Conservation (phyloP, 2,797 vertebrate species). For the Malurus leucopterus region DNA sequence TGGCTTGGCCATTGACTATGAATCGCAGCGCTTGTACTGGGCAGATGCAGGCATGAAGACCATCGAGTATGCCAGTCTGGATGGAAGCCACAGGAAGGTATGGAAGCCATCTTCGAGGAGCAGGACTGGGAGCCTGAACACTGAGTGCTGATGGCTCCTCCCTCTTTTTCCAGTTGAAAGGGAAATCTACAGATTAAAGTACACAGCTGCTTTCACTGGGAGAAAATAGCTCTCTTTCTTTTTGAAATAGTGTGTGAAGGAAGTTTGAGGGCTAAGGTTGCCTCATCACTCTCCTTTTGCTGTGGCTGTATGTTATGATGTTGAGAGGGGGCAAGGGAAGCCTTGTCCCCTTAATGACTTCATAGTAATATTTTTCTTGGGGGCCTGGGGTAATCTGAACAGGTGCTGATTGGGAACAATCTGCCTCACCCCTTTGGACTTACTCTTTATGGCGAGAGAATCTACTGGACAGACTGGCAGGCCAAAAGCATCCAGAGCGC, state of each 20-base stretch:
- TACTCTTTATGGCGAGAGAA: conserved; percentile 88
- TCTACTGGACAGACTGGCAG: conserved; percentile 99
- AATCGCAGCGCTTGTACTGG: conserved; percentile 91
- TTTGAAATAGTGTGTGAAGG: background rate
- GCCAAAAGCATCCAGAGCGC: conserved; percentile 97
- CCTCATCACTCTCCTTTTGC: background rate
- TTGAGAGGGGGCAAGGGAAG: background rate
- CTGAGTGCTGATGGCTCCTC: background rate
- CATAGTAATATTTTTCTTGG: conserved; percentile 1
- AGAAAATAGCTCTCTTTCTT: background rate
- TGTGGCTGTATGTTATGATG: background rate
- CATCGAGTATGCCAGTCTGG: conserved; percentile 90
- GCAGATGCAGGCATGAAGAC: conserved; percentile 97
- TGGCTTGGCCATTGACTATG: conserved; percentile 93
- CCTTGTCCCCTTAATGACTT: background rate
- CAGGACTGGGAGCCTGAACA: background rate
- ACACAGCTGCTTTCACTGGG: background rate
- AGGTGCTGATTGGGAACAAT: conserved; percentile 93
- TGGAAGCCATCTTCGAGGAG: background rate
- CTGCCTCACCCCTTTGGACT: conserved; percentile 95
- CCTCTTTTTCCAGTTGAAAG: conserved; percentile 16
- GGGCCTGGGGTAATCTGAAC: conserved; percentile 26
- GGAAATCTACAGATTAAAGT: background rate
- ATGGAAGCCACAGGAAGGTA: conserved; percentile 91
- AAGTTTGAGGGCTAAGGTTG: background rate